Conservation (phyloP, 1,140 invertebrate genomes). For the Neodiprion lecontei region DNA sequence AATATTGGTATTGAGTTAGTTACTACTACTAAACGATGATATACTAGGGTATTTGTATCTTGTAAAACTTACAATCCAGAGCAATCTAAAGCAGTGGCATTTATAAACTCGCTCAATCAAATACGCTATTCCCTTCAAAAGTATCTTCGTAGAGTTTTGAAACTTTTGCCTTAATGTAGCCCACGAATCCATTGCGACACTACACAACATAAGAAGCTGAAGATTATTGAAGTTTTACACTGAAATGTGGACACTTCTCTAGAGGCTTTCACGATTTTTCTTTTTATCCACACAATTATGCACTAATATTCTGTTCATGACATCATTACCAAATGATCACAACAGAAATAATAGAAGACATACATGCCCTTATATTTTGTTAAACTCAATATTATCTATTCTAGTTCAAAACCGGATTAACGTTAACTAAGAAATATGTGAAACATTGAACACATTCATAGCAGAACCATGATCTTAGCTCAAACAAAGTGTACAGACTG, state of each 20-base stretch:
- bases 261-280: background rate
- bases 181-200: constrained; percentile 33
- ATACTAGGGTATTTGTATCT: constrained; percentile 20
- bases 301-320: background rate
- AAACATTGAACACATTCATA: too few species aligned
- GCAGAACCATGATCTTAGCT: too few species aligned
- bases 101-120: constrained; percentile 39
- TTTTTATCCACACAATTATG: background rate
- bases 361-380: too few species aligned
- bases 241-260: background rate
- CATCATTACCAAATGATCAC: background rate
- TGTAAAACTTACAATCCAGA: constrained; percentile 47
- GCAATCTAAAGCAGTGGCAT: constrained; percentile 32
- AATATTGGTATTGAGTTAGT: constrained; percentile 10
- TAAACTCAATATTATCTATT: too few species aligned
- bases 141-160: constrained; percentile 27
- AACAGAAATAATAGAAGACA: background rate
- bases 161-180: constrained; percentile 30
- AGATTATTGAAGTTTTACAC: background rate
- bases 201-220: constrained; percentile 5
- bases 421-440: too few species aligned
- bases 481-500: too few species aligned
- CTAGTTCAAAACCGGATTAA: too few species aligned
- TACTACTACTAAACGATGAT: constrained; percentile 14
- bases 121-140: constrained; percentile 39